Evolutionary conservation across 2,797 vertebrate genomes (phyloP).

Genomic region (Carduelis carduelis): DNA sequence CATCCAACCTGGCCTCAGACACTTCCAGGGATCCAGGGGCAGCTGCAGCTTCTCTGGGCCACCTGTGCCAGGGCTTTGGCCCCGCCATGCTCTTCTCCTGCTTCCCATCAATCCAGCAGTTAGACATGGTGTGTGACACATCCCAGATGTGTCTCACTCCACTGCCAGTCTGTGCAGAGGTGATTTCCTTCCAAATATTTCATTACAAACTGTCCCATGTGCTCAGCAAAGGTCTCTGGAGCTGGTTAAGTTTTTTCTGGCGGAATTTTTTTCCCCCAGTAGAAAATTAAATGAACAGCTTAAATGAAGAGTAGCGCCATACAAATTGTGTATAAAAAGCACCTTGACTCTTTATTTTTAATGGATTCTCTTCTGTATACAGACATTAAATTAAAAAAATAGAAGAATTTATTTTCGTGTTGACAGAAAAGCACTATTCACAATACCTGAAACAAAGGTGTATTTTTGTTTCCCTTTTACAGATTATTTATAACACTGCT

Average conservation of each 20-base stretch:
- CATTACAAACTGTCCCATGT: not conserved
- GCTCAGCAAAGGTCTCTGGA: not conserved
- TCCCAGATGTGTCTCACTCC: not conserved
- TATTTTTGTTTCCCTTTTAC: not conserved
- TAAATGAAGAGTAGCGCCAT: not conserved
- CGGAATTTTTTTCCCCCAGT: not conserved
- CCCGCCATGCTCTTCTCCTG: fast-evolving
- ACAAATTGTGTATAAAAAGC: not conserved
- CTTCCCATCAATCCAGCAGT: not conserved
- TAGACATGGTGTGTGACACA: not conserved
- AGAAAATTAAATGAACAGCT: not conserved
- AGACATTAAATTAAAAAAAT: not conserved
- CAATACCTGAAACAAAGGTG: not conserved
- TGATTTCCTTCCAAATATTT: not conserved
- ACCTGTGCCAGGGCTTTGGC: not conserved
- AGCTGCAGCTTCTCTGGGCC: not conserved
- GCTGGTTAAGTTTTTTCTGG: not conserved
- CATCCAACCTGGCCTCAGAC: fast-evolving
- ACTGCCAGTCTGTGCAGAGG: not conserved
- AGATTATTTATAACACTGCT: not conserved
- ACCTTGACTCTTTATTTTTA: not conserved
- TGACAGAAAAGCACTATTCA: not conserved
- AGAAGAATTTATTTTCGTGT: fast-evolving
- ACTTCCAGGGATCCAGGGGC: not conserved
- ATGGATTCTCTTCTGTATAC: not conserved